Evolutionary conservation across 2,888 invertebrate genomes (phyloP), one percentile per base, ranked within the genome.

Genomic region (Chrysina gloriosa): DNA sequence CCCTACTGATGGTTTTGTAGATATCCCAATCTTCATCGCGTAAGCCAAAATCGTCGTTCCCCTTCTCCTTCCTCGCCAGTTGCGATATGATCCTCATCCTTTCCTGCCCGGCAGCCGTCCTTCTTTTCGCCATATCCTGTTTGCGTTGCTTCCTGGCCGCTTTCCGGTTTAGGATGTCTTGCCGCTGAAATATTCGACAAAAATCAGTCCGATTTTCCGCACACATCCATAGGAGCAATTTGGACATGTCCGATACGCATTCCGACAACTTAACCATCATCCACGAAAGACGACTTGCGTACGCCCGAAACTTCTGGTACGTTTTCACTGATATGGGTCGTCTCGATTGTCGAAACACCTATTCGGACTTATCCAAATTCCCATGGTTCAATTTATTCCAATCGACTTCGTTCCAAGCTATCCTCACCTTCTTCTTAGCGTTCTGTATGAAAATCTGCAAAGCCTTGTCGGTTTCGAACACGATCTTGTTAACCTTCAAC

Each of bases 21-120:
- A 97, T 96, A 83, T 97, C 96, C 97, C 97, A 97, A 81, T 97
- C 97, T 78, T 95, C 95, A 82, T 97, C 97, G 75, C 95, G 88
- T 84, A 93, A 90, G 27, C 97, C 97, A 84, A 97, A 97, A 81
- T 97, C 96, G 78, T 96, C 96, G 70, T 91, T 90, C 74, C 92
- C 88, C 76, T 90, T 91, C 76, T 91, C 91, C 77, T 91, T 91
- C 23, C 89, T 85, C 1, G 97, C 96, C 68, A 97, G 86, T 76
- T 94, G 93, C 52, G 95, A 96, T 72, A 97, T 96, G 74, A 97
- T 92, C 74, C 95, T 88, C 97, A 97, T 97, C 75, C 97, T 88
- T 84, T 97, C 96, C 76, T 96, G 96, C 1, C 96, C 96, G 0
- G 97, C 97, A 42, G 92, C 93, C 39, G 96, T 97, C 77, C 96